Base-by-base conservation (phyloP, 2,888 invertebrate genomes). In the Philonicus albiceps region DNA sequence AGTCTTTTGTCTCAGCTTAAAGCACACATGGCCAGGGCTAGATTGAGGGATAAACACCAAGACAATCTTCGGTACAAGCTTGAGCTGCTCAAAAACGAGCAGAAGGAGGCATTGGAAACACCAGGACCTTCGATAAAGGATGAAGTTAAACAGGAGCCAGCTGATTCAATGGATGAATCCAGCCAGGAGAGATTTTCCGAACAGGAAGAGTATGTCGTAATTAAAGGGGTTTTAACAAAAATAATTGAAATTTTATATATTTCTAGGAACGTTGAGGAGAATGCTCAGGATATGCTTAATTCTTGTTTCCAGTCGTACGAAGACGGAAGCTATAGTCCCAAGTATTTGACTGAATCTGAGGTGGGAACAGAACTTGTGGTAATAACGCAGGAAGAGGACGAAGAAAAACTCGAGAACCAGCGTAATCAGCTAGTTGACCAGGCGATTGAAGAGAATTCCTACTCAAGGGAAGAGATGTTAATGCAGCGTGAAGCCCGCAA, bases 1-100 rank as follows among this genome's bases (percentile, higher is more conserved):
- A 97, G 97, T 78, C 93, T 99, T 88, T 93, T 98, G 49, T 97
- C 97, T n/a, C 98, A 98, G 91, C 93, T 99, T 11, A 98, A 98
- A 93, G 98, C 98, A 6, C 98, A 98, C 92, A 97, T 97, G 96
- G 97, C 98, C 0, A 94, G 98, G 89, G 98, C 98, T 0, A 94
- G 99, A 43, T 94, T 99, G 13, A 94, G 97, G 86, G 99, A 99
- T 92, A 94, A 97, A 0, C 99, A 99, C 93, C 97, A 98, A 92
- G 95, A 96, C 88, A 97, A 97, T 92, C 93, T 99, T 88, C 94
- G 96, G 84, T 95, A 96, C 90, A 99, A 99, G 93, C 93, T 99
- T 90, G 95, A 96, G 91, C 94, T 97, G 89, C 94, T 99, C 19
- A 98, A 98, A 92, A 96, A 96, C 86, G 97, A 98, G 91, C 96